Base-by-base conservation (phyloP, 2,113 vertebrate species). In the Sander vitreus region DNA sequence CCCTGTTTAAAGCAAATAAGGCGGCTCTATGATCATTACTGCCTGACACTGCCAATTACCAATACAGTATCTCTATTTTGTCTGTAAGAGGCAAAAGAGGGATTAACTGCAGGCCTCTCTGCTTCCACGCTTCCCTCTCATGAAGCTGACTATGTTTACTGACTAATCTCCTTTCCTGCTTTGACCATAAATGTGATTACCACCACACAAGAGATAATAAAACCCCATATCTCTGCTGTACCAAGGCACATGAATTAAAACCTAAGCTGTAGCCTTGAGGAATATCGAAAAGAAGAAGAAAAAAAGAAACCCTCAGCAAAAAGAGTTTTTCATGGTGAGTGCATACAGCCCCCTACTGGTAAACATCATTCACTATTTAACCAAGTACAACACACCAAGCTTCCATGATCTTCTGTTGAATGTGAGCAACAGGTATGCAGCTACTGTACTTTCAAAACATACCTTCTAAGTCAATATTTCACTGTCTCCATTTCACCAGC, bases 271-370 rank as follows among this genome's bases (percentile, higher is more conserved):
- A 84, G 92, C 95, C 93, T 93, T 89, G 89, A 94, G 92, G 89
- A 92, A 86, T 88, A 85, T 71, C 64, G 30, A 88, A 89, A 75
- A 53, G 53, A 65, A 59, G 45, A 19, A 23, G 12, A 33, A 30
- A 51, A 54, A 73, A 80, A 57, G 58, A 81, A 86, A 91, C 68
- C 73, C 63, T 73, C 73, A 76, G 58, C 33, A 85, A 76, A 84
- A 51, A 43, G 64, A 68, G 27, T 57, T 70, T 78, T 75, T 78
- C 75, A 84, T 75, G 50, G 89, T 87, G 89, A 83, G 93, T 76
- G 69, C 81, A 92, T 85, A 93, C 88, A 94, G 95, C 94, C 95
- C 93, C 94, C 95, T 96, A 82, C 93, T 95, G 94, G 94, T 83
- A 81, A 87, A 87, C 59, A 78, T 2, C 74, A 68, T 62, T 78